phyloP scores from a whole-genome alignment of 2,797 vertebrate genomes.

The Notolabrus celidotus region DNA sequence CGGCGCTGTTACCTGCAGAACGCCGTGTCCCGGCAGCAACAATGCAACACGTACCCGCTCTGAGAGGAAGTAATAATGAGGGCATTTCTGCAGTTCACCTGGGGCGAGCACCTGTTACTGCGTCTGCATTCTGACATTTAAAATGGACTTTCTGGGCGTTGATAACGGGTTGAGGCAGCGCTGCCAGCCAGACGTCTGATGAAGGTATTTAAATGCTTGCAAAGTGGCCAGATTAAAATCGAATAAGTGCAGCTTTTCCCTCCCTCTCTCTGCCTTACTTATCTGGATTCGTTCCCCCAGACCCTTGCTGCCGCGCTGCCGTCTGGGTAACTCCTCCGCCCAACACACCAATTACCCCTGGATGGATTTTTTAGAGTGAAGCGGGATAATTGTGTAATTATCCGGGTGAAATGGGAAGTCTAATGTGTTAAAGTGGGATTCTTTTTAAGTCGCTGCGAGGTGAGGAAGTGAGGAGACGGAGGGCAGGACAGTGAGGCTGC shows the following conservation, averaged over 20 bases:
- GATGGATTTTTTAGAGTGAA: constrained; percentile 92
- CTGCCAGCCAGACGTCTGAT: constrained; percentile 92
- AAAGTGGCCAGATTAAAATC: constrained; percentile 98
- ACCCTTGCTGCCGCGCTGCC: constrained; percentile 86
- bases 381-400: constrained; percentile 97
- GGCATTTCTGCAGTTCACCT: constrained; percentile 90
- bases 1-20: constrained; percentile 76
- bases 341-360: constrained; percentile 93
- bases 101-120: constrained; percentile 92
- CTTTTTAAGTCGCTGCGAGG: constrained; percentile 73
- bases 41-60: constrained; percentile 89
- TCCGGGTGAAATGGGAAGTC: constrained; percentile 94
- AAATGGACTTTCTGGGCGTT: constrained; percentile 95
- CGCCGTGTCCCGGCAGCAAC: constrained; percentile 84
- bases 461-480: constrained; percentile 37
- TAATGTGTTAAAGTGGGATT: constrained; percentile 94
- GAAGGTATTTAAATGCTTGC: constrained; percentile 98
- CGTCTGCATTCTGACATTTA: constrained; percentile 94
- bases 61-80: constrained; percentile 91
- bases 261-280: constrained; percentile 89
- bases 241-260: constrained; percentile 91
- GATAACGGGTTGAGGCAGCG: constrained; percentile 95
- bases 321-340: constrained; percentile 89
- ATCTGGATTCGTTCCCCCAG: constrained; percentile 95
- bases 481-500: constrained; percentile 67